Conservation (phyloP, 2,113 vertebrate species). For the Rhabdomys dilectus region DNA sequence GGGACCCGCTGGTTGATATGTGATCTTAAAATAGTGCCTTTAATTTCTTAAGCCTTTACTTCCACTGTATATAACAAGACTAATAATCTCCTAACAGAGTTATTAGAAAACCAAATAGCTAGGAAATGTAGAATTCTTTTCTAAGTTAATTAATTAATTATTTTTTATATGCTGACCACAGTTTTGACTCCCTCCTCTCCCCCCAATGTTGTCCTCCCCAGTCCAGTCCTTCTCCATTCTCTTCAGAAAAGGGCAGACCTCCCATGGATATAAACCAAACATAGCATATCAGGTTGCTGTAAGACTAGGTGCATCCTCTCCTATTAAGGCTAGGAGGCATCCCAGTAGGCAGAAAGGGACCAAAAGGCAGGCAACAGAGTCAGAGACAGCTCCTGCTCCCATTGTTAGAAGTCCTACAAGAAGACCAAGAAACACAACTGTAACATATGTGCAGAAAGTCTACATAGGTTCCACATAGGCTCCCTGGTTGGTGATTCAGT, state of each 20-base stretch:
- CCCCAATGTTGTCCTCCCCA: neutral
- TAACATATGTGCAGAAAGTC: neutral
- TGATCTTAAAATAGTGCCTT: slow-evolving; percentile 8
- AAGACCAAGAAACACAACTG: neutral
- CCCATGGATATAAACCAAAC: neutral
- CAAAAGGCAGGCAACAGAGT: neutral
- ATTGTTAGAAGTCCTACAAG: neutral
- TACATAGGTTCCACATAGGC: neutral
- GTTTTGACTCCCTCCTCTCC: neutral
- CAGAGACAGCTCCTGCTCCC: neutral
- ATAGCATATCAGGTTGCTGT: neutral
- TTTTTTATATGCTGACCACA: neutral
- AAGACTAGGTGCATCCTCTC: neutral
- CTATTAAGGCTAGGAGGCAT: neutral
- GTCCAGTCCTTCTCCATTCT: neutral
- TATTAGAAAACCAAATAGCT: slow-evolving; percentile 8
- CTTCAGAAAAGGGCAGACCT: neutral
- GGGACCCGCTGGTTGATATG: neutral
- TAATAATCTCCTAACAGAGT: neutral
- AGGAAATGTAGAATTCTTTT: neutral
- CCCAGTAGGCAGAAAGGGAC: neutral
- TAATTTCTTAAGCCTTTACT: neutral
- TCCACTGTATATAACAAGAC: neutral
- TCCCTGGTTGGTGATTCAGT: neutral
- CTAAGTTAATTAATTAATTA: neutral